A percentile compares a stretch with the other conserved stretches of the same genome.
Conservation (phyloP, 2,797 vertebrate genomes). For the Cuniculus paca region DNA sequence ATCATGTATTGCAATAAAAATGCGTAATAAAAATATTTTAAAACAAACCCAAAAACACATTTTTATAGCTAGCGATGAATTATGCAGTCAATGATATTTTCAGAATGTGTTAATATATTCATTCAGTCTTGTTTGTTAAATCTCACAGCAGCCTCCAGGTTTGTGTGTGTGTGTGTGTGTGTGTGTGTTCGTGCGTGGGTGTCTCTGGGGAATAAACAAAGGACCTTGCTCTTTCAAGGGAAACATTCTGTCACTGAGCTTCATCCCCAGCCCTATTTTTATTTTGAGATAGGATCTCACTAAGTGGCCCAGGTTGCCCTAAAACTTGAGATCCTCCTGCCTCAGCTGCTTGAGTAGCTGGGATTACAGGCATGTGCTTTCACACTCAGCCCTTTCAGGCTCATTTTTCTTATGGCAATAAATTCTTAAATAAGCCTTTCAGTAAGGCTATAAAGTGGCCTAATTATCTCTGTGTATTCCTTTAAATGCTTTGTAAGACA, state of each 20-base stretch:
- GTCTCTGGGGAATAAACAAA: not conserved
- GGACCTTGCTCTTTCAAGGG: not conserved
- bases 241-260: not conserved
- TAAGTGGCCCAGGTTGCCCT: not conserved
- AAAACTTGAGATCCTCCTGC: not conserved
- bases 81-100: not conserved
- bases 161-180: not conserved
- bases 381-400: not conserved
- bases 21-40: not conserved
- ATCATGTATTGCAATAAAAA: not conserved
- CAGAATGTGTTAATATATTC: not conserved
- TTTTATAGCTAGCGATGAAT: not conserved
- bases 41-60: not conserved
- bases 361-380: not conserved
- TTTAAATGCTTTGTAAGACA: not conserved
- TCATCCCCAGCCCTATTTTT: not conserved
- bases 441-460: not conserved
- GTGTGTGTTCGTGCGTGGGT: not conserved
- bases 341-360: not conserved
- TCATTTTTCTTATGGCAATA: not conserved
- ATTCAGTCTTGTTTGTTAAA: not conserved
- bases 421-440: not conserved
- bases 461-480: not conserved
- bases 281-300: not conserved
- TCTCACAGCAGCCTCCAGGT: slow-evolving; percentile 10